These are phyloP conservation scores for Leucophenga maculata DNA, from an alignment of 2,888 invertebrate species.

Conservation along the genomic window DNA sequence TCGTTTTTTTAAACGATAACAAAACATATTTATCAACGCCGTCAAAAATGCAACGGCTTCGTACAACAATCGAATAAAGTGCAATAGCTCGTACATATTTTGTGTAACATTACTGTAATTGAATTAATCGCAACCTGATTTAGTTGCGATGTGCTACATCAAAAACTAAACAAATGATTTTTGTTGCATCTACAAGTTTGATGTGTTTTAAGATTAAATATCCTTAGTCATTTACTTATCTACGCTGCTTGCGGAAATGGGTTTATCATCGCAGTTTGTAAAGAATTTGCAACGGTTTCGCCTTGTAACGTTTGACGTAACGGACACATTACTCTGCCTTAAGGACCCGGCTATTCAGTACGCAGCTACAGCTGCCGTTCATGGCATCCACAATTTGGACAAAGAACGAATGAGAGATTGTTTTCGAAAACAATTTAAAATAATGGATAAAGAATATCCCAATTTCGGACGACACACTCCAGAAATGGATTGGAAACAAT, in stretches of 20 bases:
- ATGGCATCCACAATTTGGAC: slow-evolving; percentile 74
- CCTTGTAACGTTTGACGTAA: slow-evolving; percentile 90
- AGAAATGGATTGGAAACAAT: slow-evolving; percentile 79
- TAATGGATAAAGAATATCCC: slow-evolving; percentile 79
- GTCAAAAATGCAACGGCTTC: too few species aligned
- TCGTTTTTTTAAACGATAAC: too few species aligned
- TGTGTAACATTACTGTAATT: too few species aligned
- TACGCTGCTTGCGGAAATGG: slow-evolving; percentile 41
- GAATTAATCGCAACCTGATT: too few species aligned
- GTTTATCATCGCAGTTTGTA: slow-evolving; percentile 49
- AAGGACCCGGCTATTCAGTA: slow-evolving; percentile 81
- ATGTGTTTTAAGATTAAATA: too few species aligned
- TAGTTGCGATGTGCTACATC: too few species aligned
- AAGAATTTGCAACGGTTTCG: slow-evolving; percentile 67
- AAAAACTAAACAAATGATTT: too few species aligned
- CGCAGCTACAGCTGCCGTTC: slow-evolving; percentile 77
- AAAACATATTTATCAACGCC: too few species aligned
- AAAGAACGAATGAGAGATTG: slow-evolving; percentile 69
- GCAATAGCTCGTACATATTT: too few species aligned
- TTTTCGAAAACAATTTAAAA: slow-evolving; percentile 78
- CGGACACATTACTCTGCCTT: slow-evolving; percentile 87
- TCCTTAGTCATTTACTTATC: too few species aligned
- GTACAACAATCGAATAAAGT: too few species aligned
- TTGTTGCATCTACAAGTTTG: too few species aligned
- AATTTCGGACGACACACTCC: slow-evolving; percentile 82